Evolutionary conservation across 35 echinoderm and acorn worm species (phyloP), one percentile per base, ranked within the genome.

Genomic region (Amphiura filiformis): DNA sequence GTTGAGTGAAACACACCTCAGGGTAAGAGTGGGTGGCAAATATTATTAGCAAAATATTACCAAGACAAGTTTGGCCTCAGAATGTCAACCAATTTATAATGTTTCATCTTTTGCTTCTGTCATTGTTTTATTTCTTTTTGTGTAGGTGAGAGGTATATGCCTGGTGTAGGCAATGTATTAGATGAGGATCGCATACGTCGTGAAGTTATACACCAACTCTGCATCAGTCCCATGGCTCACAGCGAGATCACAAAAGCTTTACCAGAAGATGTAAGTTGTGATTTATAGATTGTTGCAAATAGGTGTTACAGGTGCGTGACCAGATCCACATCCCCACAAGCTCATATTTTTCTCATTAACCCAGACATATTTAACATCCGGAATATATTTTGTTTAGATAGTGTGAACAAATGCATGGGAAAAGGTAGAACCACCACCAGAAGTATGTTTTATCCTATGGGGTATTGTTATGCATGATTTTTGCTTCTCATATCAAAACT

Each of bases 201-300:
- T 56, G 96, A 99, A 39, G 96, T 99, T 26, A 87, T 99, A 30
- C 96, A 94, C 49, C 92, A 95, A 39, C 80, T 99, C 14, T 95
- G 87, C 65, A 93, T 99, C 56, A 87, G 47, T 65, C 87, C 96
- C 30, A 92, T 99, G 93, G 84, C 96, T 80, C 96, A 99, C 85
- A 99, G 96, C 88, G 96, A 99, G 56, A 77, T 99, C 22, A 81
- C 84, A 36, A 98, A 90, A 78, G 83, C 93, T 18, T 78, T 92
- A 65, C 92, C 96, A 37, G 93, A 99, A 82, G 90, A 99, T 90
- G 96, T 99, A 90, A 99, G 93, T 86, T 35, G 26, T 4, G 12
- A 26, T 39, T 31, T 79, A 1, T 36, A n/a, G n/a, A n/a, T 75
- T 75, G n/a, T 32, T 5, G n/a, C 0, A 75, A 20, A 32, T 30